Conservation (phyloP, 2,888 invertebrate genomes). For the Phaedon cochleariae region DNA sequence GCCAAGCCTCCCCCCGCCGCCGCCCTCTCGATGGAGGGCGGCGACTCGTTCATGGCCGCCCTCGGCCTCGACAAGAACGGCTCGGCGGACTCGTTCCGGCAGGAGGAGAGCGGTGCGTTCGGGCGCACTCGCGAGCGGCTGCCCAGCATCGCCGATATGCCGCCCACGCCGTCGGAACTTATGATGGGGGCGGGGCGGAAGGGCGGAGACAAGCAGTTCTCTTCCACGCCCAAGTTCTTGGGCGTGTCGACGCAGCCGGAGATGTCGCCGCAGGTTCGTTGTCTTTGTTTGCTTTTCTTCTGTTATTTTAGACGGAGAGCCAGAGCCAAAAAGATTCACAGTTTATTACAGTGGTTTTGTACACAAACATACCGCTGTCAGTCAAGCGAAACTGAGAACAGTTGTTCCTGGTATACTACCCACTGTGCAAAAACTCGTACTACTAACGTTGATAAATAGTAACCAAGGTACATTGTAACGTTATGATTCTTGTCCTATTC, state of each 20-base stretch:
- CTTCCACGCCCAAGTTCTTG: slow-evolving; percentile 42
- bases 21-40: slow-evolving; percentile 29
- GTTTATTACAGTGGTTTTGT: too few relatives aligned
- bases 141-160: slow-evolving; percentile 16
- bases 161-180: slow-evolving; percentile 14
- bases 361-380: too few relatives aligned
- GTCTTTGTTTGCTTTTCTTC: too few relatives aligned
- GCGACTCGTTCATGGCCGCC: slow-evolving; percentile 54
- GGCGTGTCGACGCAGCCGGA: background rate
- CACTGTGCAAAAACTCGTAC: too few relatives aligned
- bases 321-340: too few relatives aligned
- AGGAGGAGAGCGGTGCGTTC: slow-evolving; percentile 27
- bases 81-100: slow-evolving; percentile 21
- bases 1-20: slow-evolving; percentile 2
- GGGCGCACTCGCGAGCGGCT: slow-evolving; percentile 13
- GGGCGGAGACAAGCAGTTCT: slow-evolving; percentile 32
- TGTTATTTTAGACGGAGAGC: too few relatives aligned
- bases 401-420: too few relatives aligned
- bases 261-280: background rate
- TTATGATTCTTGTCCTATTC: too few relatives aligned
- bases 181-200: slow-evolving; percentile 21
- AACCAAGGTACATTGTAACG: too few relatives aligned
- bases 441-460: too few relatives aligned
- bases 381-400: too few relatives aligned
- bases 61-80: slow-evolving; percentile 47